phyloP scores from a whole-genome alignment of 1,140 invertebrate species.

The Holotrichia oblita region DNA sequence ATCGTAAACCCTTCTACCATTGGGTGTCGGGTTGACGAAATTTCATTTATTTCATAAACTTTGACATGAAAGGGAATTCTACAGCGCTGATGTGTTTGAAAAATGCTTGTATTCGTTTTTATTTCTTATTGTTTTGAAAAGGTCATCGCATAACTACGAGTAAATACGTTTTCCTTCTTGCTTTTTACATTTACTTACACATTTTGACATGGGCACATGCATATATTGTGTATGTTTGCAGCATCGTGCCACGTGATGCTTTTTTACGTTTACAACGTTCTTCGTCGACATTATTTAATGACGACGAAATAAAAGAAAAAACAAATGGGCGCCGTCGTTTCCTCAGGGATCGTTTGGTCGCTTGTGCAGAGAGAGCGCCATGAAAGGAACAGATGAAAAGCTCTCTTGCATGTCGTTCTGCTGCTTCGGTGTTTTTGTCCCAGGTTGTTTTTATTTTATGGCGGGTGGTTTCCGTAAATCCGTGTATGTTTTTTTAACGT shows the following conservation, averaged over 20 bases:
- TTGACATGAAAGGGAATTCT: no score
- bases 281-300: not conserved
- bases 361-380: not conserved
- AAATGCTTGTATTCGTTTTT: no score
- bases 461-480: not conserved
- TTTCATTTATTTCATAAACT: no score
- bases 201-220: not conserved
- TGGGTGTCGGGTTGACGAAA: no score
- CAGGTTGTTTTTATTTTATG: not conserved
- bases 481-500: slow-evolving; percentile 22
- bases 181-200: not conserved
- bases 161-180: no score
- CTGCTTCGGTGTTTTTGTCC: slow-evolving; percentile 4
- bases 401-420: slow-evolving; percentile 22
- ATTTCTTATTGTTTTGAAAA: no score
- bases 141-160: no score
- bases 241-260: not conserved
- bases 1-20: no score
- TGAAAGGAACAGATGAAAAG: slow-evolving; percentile 23
- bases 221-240: not conserved
- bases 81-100: no score
- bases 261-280: not conserved
- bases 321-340: slow-evolving; percentile 16
- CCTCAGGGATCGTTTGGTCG: not conserved
- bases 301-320: slow-evolving; percentile 13